phyloP scores from a whole-genome alignment of 2,113 vertebrate genomes.

The chimpanzee (Pan troglodytes) region DNA sequence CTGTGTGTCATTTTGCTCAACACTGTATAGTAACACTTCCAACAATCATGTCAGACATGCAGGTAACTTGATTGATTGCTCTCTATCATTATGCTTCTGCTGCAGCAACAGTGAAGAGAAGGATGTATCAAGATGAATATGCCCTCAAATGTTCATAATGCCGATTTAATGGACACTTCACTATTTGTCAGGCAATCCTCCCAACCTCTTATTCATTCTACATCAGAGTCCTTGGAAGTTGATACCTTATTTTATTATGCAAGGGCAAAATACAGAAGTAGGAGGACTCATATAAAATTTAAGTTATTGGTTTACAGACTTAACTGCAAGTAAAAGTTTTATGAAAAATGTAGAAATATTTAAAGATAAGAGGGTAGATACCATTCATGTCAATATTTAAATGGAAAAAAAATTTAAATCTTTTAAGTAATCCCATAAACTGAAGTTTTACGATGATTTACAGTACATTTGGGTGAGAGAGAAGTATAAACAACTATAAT shows the following conservation, averaged over 20 bases:
- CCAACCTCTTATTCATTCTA: background rate
- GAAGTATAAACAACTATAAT: background rate
- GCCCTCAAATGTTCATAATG: background rate
- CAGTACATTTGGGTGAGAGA: background rate
- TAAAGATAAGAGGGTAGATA: background rate
- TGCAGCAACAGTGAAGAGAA: background rate
- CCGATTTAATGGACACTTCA: background rate
- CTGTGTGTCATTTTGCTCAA: background rate
- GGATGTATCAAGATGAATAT: background rate
- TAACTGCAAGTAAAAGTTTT: background rate
- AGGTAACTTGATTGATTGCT: background rate
- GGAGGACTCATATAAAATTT: background rate
- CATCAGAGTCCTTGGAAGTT: background rate
- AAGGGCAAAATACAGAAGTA: background rate
- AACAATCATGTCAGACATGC: accelerated
- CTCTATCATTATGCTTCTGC: background rate
- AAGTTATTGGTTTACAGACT: background rate
- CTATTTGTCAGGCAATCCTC: background rate
- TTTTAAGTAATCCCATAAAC: background rate
- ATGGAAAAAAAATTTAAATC: background rate
- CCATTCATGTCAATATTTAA: background rate
- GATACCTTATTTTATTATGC: background rate
- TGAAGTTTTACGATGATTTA: slow-evolving; percentile 5
- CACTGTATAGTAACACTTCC: accelerated
- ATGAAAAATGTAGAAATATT: background rate